Percentiles rank a stretch among this genome's conserved stretches.
Evolutionary conservation across 2,113 vertebrate genomes (phyloP).

Genomic region (Neomonachus schauinslandi): DNA sequence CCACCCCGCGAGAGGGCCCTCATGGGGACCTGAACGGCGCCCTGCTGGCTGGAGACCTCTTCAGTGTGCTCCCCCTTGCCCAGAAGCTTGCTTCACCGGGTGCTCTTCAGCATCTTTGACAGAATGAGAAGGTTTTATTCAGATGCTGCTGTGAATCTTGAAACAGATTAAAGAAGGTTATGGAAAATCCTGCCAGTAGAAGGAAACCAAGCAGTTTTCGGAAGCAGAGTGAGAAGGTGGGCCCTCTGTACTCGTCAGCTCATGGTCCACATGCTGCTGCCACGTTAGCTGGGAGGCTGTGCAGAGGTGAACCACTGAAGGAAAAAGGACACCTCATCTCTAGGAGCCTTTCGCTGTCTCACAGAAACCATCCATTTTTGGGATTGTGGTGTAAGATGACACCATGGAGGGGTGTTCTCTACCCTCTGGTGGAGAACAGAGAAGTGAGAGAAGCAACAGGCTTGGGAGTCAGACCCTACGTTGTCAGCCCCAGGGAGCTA

Average conservation of each 20-base stretch:
- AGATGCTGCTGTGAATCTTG: neutral
- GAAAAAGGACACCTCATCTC: neutral
- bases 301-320: fast-evolving
- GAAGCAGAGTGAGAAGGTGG: neutral
- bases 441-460: fast-evolving
- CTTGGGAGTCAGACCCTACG: fast-evolving
- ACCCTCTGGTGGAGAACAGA: fast-evolving
- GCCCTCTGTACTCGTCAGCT: fast-evolving
- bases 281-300: fast-evolving
- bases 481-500: neutral
- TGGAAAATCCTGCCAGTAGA: neutral
- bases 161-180: neutral
- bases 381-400: neutral
- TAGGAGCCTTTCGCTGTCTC: neutral
- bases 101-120: neutral
- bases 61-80: fast-evolving
- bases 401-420: neutral
- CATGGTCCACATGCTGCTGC: fast-evolving
- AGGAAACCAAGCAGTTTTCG: neutral
- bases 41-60: fast-evolving
- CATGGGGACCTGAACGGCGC: fast-evolving
- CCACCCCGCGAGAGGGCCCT: fast-evolving
- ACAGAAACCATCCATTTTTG: fast-evolving
- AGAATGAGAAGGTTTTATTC: neutral
- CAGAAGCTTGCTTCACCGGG: neutral